Percentiles rank a stretch among this genome's conserved stretches.
phyloP scores from a whole-genome alignment of 2,797 vertebrate genomes.

The Chiloscyllium punctatum region DNA sequence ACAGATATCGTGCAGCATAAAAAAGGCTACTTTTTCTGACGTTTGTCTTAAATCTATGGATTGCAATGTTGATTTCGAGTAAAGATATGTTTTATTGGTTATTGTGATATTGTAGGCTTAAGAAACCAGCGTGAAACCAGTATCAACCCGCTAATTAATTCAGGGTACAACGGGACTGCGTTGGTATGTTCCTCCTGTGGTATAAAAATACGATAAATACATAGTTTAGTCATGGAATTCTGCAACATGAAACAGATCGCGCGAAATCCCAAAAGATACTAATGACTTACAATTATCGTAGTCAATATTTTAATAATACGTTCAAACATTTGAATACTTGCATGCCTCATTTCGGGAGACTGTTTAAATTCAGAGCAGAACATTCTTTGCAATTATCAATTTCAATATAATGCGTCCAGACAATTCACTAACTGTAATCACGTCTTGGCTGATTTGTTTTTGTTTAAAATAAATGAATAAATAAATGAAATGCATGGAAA shows the following conservation, averaged over 20 bases:
- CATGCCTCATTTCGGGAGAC: not conserved
- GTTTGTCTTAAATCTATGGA: not conserved
- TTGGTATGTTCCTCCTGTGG: not conserved
- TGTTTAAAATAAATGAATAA: not conserved
- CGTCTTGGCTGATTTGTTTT: not conserved
- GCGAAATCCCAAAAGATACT: not conserved
- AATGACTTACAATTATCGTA: not conserved
- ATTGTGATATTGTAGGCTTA: not conserved
- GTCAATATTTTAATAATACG: not conserved
- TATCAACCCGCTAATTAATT: constrained; percentile 17
- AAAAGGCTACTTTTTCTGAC: not conserved
- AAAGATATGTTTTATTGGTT: not conserved
- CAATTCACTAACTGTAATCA: not conserved
- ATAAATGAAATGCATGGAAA: not conserved
- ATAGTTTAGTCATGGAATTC: not conserved
- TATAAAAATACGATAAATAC: not conserved
- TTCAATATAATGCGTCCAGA: not conserved
- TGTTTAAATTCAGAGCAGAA: not conserved
- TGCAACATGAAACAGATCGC: not conserved
- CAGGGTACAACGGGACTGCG: not conserved
- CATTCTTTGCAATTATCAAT: not conserved
- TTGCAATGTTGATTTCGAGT: not conserved
- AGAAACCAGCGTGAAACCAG: not conserved
- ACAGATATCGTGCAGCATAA: not conserved
- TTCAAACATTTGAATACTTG: not conserved